Evolutionary conservation across 2,888 invertebrate genomes (phyloP).

Genomic region (Drepana falcataria): DNA sequence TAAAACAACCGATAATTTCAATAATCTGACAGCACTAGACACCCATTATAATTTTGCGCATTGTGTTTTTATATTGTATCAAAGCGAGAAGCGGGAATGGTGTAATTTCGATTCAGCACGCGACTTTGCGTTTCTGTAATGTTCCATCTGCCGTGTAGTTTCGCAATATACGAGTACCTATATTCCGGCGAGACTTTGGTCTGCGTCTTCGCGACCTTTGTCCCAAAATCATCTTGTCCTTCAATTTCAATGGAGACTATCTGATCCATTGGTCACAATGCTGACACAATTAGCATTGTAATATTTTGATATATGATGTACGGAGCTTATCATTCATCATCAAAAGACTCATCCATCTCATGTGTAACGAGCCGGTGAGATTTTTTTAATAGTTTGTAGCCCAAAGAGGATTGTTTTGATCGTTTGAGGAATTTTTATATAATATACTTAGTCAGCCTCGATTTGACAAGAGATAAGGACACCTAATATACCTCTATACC

Average conservation of each 20-base stretch:
- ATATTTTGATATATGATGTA: background rate
- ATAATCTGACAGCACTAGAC: background rate
- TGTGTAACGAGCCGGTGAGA: background rate
- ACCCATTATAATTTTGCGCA: background rate
- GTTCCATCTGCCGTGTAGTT: conserved; percentile 15
- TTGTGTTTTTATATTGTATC: conserved; percentile 3
- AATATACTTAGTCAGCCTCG: background rate
- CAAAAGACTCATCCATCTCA: background rate
- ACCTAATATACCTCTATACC: too few relatives aligned
- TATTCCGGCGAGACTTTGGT: conserved; percentile 19
- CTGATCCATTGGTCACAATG: background rate
- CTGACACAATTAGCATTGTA: background rate
- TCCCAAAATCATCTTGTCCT: background rate
- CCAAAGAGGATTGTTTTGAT: too few relatives aligned
- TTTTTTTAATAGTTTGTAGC: background rate
- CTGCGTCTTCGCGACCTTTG: background rate
- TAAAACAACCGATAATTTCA: background rate
- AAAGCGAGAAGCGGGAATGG: conserved; percentile 14
- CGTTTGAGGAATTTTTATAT: background rate
- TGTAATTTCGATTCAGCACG: conserved; percentile 30
- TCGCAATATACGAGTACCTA: conserved; percentile 18
- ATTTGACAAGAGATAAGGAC: too few relatives aligned
- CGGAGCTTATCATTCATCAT: background rate
- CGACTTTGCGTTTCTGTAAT: conserved; percentile 34
- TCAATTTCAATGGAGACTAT: background rate